phyloP scores from a whole-genome alignment of 2,797 vertebrate species.

The Rhyacichthys aspro region DNA sequence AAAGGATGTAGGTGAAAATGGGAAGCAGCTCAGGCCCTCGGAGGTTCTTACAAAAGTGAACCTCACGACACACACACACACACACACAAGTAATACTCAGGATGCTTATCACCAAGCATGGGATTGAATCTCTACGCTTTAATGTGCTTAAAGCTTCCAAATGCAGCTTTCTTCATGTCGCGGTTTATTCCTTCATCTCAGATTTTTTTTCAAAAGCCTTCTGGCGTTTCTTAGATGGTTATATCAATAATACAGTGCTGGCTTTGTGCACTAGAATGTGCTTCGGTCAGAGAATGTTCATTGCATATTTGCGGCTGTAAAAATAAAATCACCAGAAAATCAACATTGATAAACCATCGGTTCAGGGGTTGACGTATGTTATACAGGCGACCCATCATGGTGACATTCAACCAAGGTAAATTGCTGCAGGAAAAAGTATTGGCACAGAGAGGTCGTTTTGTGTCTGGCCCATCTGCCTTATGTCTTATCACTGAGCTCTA shows the following conservation, averaged over 20 bases:
- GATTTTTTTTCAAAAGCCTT: constrained; percentile 44
- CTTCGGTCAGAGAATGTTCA: constrained; percentile 39
- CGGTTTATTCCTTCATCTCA: constrained; percentile 54
- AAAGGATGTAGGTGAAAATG: constrained; percentile 53
- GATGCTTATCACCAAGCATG: constrained; percentile 52
- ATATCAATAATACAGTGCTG: constrained; percentile 36
- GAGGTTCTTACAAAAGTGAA: constrained; percentile 22
- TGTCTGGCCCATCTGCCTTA: too few species aligned
- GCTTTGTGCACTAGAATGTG: constrained; percentile 19
- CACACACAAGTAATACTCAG: constrained; percentile 18
- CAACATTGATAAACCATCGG: constrained; percentile 1
- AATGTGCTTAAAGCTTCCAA: constrained; percentile 58
- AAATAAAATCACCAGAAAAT: constrained; percentile 1
- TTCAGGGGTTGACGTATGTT: neutral
- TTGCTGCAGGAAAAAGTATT: neutral
- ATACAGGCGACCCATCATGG: constrained; percentile 1
- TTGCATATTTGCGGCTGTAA: constrained; percentile 26
- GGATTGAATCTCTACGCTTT: constrained; percentile 62
- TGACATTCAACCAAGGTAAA: constrained; percentile 2
- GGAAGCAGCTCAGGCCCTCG: constrained; percentile 21
- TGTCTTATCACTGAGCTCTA: too few species aligned
- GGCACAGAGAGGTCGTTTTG: neutral
- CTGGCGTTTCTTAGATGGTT: constrained; percentile 30
- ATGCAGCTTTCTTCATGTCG: constrained; percentile 51
- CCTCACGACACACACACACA: constrained; percentile 2